Conservation (phyloP, 2,888 invertebrate genomes). For the Argynnis bischoffii region DNA sequence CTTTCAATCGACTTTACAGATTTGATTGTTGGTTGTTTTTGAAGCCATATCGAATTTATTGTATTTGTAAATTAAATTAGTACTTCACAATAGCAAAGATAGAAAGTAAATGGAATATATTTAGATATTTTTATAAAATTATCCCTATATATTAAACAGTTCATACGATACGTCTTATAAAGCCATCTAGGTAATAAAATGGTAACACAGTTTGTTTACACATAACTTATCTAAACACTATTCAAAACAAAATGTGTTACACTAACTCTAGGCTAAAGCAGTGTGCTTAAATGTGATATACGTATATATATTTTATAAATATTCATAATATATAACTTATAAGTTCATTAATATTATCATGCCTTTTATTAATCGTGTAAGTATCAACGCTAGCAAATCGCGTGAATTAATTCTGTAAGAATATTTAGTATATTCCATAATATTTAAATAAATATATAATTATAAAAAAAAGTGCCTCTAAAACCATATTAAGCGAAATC, state of each 20-base stretch:
- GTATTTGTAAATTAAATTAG: too few relatives aligned
- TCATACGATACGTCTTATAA: not conserved
- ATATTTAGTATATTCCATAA: constrained; percentile 18
- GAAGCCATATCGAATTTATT: not conserved
- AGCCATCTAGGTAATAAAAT: constrained; percentile 12
- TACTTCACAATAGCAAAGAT: not conserved
- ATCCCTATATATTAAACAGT: not conserved
- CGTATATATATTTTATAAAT: constrained; percentile 5
- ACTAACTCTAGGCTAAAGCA: constrained; percentile 27
- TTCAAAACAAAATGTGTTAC: constrained; percentile 24
- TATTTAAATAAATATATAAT: constrained; percentile 20
- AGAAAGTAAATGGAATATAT: not conserved
- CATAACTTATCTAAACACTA: constrained; percentile 13
- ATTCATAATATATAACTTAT: constrained; percentile 2
- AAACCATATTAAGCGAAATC: constrained; percentile 46
- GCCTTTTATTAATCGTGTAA: constrained; percentile 30
- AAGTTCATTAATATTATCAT: constrained; percentile 23
- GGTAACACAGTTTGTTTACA: constrained; percentile 23
- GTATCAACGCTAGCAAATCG: constrained; percentile 23
- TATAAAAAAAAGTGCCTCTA: constrained; percentile 14
- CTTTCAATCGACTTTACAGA: too few relatives aligned
- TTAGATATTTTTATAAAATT: not conserved
- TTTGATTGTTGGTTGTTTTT: not conserved
- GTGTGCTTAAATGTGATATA: constrained; percentile 23
- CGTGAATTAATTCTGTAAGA: constrained; percentile 29